These are phyloP conservation scores for Exocentrus adspersus DNA, from an alignment of 2,888 invertebrate species.

Conservation along the genomic window DNA sequence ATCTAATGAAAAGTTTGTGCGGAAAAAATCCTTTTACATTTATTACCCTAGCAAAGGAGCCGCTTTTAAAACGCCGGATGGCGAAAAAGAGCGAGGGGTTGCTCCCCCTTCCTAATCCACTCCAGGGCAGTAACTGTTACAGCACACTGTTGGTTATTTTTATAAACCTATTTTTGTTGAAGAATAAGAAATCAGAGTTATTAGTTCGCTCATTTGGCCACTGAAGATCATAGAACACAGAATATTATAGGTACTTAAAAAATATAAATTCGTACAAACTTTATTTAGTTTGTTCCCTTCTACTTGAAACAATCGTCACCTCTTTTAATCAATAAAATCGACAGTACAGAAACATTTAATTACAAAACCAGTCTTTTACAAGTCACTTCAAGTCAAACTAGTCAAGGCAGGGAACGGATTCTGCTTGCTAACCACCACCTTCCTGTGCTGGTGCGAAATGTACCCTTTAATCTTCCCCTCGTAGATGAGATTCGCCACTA, in stretches of 20 bases:
- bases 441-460: constrained; percentile 96
- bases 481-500: constrained; percentile 94
- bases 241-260: not conserved
- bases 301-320: not conserved
- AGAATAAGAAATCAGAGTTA: not conserved
- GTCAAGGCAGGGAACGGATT: constrained; percentile 91
- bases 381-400: constrained; percentile 63
- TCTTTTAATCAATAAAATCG: too few relatives aligned
- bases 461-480: constrained; percentile 99
- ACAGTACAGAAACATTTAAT: too few relatives aligned
- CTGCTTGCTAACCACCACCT: constrained; percentile 96
- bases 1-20: constrained; percentile 1
- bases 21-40: constrained; percentile 3
- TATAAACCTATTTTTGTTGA: not conserved
- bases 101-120: not conserved
- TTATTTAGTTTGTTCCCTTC: not conserved
- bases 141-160: not conserved
- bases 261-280: not conserved
- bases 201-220: too few relatives aligned
- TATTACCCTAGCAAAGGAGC: not conserved
- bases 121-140: not conserved
- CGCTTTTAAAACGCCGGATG: constrained; percentile 9
- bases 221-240: too few relatives aligned
- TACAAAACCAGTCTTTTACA: too few relatives aligned
- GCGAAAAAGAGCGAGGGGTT: not conserved